Conservation (phyloP, 1,140 invertebrate genomes). For the Hyles euphorbiae region DNA sequence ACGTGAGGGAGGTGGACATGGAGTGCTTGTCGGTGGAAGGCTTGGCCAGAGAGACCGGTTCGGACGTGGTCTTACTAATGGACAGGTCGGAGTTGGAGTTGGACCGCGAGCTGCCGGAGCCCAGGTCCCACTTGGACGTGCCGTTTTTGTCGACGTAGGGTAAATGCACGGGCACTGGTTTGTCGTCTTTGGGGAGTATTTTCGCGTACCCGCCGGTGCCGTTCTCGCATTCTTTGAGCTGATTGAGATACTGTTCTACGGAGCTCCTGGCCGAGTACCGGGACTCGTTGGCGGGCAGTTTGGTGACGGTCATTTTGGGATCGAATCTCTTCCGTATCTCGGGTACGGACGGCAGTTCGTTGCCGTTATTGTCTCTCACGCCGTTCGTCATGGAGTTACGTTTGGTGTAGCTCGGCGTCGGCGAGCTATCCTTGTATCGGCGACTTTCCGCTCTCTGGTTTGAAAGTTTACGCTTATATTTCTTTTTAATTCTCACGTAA, state of each 20-base stretch:
- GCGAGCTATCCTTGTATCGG: constrained; percentile 60
- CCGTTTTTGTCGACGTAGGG: constrained; percentile 62
- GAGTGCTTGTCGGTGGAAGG: constrained; percentile 45
- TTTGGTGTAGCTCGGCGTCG: constrained; percentile 52
- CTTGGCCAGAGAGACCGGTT: constrained; percentile 59
- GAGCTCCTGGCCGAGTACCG: constrained; percentile 41
- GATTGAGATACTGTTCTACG: constrained; percentile 63
- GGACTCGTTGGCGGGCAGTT: constrained; percentile 58
- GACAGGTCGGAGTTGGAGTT: constrained; percentile 66
- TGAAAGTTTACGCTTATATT: constrained; percentile 49
- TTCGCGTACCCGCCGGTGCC: constrained; percentile 51
- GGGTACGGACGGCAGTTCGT: constrained; percentile 74
- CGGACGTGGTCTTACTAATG: constrained; percentile 65
- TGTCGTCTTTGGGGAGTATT: constrained; percentile 53
- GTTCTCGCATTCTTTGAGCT: constrained; percentile 65
- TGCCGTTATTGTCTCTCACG: constrained; percentile 74
- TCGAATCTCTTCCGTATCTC: constrained; percentile 76
- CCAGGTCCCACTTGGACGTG: constrained; percentile 53
- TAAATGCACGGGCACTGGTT: constrained; percentile 65
- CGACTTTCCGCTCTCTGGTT: constrained; percentile 65
- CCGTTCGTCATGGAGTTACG: constrained; percentile 57
- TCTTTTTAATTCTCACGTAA: constrained; percentile 14
- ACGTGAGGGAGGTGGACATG: constrained; percentile 54
- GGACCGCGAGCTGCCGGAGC: constrained; percentile 52
- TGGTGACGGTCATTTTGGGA: constrained; percentile 70